Evolutionary conservation across 2,888 invertebrate species (phyloP), one percentile per base, ranked within the genome.

Genomic region (Neuroscelio doddi): DNA sequence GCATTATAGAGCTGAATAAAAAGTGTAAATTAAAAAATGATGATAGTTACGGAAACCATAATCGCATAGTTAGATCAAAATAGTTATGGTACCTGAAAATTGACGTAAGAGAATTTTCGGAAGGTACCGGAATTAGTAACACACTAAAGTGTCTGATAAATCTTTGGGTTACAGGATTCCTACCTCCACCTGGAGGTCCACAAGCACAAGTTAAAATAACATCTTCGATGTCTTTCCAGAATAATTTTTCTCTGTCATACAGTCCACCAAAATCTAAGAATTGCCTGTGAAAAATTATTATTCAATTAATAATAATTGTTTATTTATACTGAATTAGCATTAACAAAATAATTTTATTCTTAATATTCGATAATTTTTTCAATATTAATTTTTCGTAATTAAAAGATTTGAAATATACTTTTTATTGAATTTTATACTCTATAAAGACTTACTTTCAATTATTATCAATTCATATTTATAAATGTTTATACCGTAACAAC

Each of bases 131-230:
- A 71, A 97, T 91, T 24, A 91, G 88, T 59, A 97, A 86, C 86
- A 96, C 90, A 9, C 92, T 94, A 84, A 97, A 96, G 85, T 97
- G 96, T 2, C 97, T 87, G 1, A 95, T 89, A 82, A 95, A 95
- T 71, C 96, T 87, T 0, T 92, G 91, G 0, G 95, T 94, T 9
- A 97, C 87, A 7, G 93, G 92, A 79, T 96, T 94, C 41, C 95
- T 87, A 0, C 96, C 96, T 7, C 96, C 96, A 0, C 96, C 96
- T 0, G 96, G 96, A 0, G 96, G 96, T 0, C 93, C 94, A 82
- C 96, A 96, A 55, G 95, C 95, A 36, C 91, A 91, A 0, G 92
- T 88, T 47, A 97, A 84, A 0, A 94, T 91, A 30, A 96, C 92
- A 82, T 96, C 93, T 64, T 90, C 85, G n/a, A 96, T 91, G 5